phyloP scores from a whole-genome alignment of 2,888 invertebrate genomes.

The Cylloceria caligata region DNA sequence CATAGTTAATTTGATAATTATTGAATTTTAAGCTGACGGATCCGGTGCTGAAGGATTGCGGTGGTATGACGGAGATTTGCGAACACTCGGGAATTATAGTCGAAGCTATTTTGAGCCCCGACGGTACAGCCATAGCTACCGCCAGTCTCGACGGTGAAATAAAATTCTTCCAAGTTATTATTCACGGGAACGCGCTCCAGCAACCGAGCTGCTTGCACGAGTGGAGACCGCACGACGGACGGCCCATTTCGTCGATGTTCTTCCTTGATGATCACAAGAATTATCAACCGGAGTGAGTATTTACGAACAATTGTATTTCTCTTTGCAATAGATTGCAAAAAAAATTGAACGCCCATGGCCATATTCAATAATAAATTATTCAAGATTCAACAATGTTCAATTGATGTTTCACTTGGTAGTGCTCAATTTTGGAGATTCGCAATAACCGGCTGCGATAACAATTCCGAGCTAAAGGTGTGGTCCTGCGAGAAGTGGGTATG shows the following conservation, averaged over 20 bases:
- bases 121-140: constrained; percentile 97
- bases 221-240: constrained; percentile 96
- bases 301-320: constrained; percentile 9
- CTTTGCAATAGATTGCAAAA: neutral
- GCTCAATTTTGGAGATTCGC: constrained; percentile 98
- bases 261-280: constrained; percentile 97
- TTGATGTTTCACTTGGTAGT: too few species aligned
- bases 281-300: constrained; percentile 91
- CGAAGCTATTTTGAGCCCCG: constrained; percentile 96
- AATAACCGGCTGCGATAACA: constrained; percentile 95
- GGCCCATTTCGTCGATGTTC: constrained; percentile 94
- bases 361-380: neutral
- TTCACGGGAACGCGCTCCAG: constrained; percentile 85
- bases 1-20: constrained; percentile 22
- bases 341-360: neutral
- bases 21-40: constrained; percentile 75
- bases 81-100: constrained; percentile 89
- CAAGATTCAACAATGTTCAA: too few species aligned
- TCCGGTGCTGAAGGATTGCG: constrained; percentile 76
- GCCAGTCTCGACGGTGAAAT: constrained; percentile 95
- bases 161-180: constrained; percentile 96
- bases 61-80: constrained; percentile 86
- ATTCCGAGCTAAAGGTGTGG: constrained; percentile 96
- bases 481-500: constrained; percentile 98
- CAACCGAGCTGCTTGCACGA: constrained; percentile 94